phyloP scores from a whole-genome alignment of 2,888 invertebrate species.

The Spilarctia lutea region DNA sequence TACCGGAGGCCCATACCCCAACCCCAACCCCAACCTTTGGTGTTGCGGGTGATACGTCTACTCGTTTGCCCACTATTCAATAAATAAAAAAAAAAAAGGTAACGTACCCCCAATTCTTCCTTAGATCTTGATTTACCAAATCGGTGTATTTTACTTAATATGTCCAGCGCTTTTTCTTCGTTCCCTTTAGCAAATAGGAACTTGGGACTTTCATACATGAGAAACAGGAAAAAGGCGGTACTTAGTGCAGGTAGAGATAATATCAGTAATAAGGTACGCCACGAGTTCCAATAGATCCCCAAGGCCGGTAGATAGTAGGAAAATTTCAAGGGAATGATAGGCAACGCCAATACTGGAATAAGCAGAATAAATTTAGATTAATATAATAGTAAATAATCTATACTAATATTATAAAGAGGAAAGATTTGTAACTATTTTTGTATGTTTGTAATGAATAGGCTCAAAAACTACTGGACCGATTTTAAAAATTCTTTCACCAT shows the following conservation, averaged over 20 bases:
- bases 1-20: too few species aligned
- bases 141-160: slow-evolving; percentile 66
- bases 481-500: too few species aligned
- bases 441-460: too few species aligned
- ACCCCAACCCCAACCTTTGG: too few species aligned
- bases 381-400: too few species aligned
- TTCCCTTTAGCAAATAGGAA: slow-evolving; percentile 88
- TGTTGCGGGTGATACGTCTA: too few species aligned
- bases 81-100: too few species aligned
- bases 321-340: slow-evolving; percentile 86
- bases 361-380: neutral
- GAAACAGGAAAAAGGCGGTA: slow-evolving; percentile 83
- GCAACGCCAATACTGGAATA: slow-evolving; percentile 87
- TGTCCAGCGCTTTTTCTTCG: slow-evolving; percentile 82
- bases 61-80: too few species aligned
- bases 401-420: too few species aligned
- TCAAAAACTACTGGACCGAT: too few species aligned
- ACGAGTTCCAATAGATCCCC: slow-evolving; percentile 88
- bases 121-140: slow-evolving; percentile 59
- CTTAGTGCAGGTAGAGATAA: slow-evolving; percentile 88
- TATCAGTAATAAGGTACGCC: slow-evolving; percentile 89
- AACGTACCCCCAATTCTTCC: slow-evolving; percentile 61
- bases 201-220: slow-evolving; percentile 92
- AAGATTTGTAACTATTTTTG: too few species aligned
- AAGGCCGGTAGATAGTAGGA: slow-evolving; percentile 69